phyloP scores from a whole-genome alignment of 2,888 invertebrate species.

The Leucania comma region DNA sequence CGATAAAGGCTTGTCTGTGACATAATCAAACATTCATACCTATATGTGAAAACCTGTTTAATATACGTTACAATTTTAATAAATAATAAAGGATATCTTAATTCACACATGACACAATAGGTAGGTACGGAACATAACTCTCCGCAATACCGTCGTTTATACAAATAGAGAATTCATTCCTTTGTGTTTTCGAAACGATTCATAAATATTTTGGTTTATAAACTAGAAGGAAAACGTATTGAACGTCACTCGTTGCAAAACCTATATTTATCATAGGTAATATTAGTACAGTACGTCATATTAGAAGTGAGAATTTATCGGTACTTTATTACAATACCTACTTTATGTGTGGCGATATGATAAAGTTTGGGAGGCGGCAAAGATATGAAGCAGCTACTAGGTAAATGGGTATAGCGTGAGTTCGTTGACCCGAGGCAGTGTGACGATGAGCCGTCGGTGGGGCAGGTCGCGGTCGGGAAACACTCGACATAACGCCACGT shows the following conservation, averaged over 20 bases:
- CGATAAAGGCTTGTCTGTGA: conserved; percentile 2
- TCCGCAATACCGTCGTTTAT: conserved; percentile 24
- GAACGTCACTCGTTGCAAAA: conserved; percentile 42
- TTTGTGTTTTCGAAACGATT: conserved; percentile 52
- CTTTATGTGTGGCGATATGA: conserved; percentile 26
- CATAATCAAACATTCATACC: conserved; percentile 25
- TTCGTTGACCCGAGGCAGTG: conserved; percentile 64
- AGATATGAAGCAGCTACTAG: conserved; percentile 63
- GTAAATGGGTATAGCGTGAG: conserved; percentile 59
- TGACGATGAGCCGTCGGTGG: conserved; percentile 69
- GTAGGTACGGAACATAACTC: conserved; percentile 30
- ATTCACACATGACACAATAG: conserved; percentile 41
- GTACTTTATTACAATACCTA: conserved; percentile 29
- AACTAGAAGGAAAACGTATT: conserved; percentile 34
- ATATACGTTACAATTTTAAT: conserved; percentile 5
- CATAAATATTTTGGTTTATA: conserved; percentile 54
- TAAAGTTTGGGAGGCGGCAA: conserved; percentile 52
- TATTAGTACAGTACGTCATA: conserved; percentile 28
- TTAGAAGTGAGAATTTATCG: conserved; percentile 18
- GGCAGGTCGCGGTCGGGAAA: conserved; percentile 77
- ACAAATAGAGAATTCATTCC: conserved; percentile 55
- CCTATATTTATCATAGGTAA: conserved; percentile 29
- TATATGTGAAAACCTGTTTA: conserved; percentile 1
- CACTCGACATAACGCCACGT: conserved; percentile 66
- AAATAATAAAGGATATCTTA: conserved; percentile 18